phyloP scores from a whole-genome alignment of 92 coral and sea anemone genomes.

The Pocillopora grandis region DNA sequence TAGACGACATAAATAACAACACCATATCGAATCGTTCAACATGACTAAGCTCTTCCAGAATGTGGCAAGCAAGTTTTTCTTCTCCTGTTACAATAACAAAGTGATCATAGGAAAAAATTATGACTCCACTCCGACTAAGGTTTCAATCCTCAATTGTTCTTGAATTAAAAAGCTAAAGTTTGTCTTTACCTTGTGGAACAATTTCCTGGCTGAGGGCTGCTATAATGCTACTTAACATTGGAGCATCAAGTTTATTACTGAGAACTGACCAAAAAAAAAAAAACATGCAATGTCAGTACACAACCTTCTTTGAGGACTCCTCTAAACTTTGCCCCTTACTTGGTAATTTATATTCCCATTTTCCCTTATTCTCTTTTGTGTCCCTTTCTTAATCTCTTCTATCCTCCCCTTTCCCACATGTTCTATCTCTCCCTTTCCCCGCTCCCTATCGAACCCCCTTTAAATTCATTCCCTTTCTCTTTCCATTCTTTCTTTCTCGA shows the following conservation, averaged over 20 bases:
- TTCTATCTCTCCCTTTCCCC: too few species aligned
- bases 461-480: too few species aligned
- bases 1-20: conserved; percentile 63
- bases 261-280: conserved; percentile 60
- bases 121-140: background rate
- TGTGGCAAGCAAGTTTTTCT: conserved; percentile 61
- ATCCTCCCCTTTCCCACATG: too few species aligned
- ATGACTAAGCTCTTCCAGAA: conserved; percentile 63
- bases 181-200: conserved; percentile 74
- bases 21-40: conserved; percentile 90
- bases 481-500: too few species aligned
- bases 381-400: too few species aligned
- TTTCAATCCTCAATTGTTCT: background rate
- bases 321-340: too few species aligned
- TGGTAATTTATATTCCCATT: too few species aligned
- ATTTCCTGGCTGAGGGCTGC: conserved; percentile 72
- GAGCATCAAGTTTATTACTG: conserved; percentile 91
- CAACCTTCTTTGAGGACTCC: too few species aligned
- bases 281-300: background rate
- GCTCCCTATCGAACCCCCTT: too few species aligned
- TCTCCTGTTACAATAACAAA: conserved; percentile 61
- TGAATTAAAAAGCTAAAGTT: background rate
- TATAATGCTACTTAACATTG: conserved; percentile 79
- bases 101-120: background rate
- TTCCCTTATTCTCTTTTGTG: too few species aligned